Percentiles rank a stretch among this genome's conserved stretches.
Evolutionary conservation across 2,113 vertebrate species (phyloP).

Genomic region (Microcebus jonahi): DNA sequence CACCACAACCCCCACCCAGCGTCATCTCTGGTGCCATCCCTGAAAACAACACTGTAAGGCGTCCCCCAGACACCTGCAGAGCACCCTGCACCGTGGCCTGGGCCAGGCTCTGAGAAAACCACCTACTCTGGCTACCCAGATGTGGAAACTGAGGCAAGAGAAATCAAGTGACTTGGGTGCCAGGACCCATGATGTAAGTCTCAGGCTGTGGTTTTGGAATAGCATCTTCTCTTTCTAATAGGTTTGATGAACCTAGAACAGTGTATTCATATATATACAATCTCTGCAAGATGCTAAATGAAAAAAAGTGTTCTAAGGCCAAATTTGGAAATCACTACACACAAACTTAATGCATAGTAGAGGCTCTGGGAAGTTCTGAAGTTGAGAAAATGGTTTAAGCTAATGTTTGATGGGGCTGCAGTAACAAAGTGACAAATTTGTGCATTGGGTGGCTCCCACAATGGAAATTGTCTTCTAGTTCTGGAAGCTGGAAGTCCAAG

Average conservation of each 20-base stretch:
- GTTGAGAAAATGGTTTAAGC: background rate
- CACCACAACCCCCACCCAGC: accelerated
- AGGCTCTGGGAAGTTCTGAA: background rate
- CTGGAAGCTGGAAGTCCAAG: background rate
- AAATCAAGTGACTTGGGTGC: background rate
- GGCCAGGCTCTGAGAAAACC: background rate
- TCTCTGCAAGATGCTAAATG: background rate
- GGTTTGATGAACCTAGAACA: background rate
- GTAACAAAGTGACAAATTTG: background rate
- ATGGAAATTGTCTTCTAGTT: background rate
- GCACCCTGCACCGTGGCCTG: accelerated
- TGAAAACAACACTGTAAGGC: no score
- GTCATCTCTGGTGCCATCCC: background rate
- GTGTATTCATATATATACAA: background rate
- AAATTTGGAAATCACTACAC: background rate
- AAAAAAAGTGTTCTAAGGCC: background rate
- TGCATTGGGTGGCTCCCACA: background rate
- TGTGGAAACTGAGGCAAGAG: background rate
- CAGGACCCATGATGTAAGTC: background rate
- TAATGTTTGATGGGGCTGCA: background rate
- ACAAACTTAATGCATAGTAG: background rate
- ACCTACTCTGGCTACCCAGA: accelerated
- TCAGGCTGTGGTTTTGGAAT: background rate
- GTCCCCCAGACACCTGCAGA: background rate
- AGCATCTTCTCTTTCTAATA: background rate